These are phyloP conservation scores for Heliconius ethilla DNA, from an alignment of 2,888 invertebrate genomes.

Conservation along the genomic window DNA sequence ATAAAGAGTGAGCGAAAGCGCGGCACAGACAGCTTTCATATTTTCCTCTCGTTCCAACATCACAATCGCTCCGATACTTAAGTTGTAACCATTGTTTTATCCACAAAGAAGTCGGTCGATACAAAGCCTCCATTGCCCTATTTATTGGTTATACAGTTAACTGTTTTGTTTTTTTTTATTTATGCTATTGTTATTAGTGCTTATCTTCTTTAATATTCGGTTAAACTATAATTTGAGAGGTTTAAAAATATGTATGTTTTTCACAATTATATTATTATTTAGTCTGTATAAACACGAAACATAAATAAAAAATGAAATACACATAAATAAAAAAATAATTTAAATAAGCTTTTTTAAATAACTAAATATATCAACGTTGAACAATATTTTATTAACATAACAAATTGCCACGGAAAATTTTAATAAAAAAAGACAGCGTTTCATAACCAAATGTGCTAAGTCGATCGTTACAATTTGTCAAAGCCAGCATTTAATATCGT, in stretches of 20 bases:
- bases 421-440: constrained; percentile 12
- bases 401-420: constrained; percentile 7
- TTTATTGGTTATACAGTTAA: constrained; percentile 41
- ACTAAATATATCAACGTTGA: background rate
- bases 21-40: constrained; percentile 33
- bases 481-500: constrained; percentile 52
- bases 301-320: background rate
- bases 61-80: constrained; percentile 36
- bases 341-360: background rate
- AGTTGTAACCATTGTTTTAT: constrained; percentile 52
- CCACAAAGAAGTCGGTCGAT: constrained; percentile 53
- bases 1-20: constrained; percentile 24
- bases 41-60: constrained; percentile 27
- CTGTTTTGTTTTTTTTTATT: constrained; percentile 30
- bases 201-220: background rate
- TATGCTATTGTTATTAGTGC: background rate
- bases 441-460: constrained; percentile 30
- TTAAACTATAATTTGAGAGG: background rate
- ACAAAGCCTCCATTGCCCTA: constrained; percentile 49
- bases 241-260: background rate
- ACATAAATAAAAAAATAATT: background rate
- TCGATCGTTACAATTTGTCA: constrained; percentile 49
- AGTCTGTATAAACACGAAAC: background rate
- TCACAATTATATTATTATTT: background rate
- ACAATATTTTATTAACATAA: constrained; percentile 4